Evolutionary conservation across 2,113 vertebrate genomes (phyloP).

Genomic region (Dinomys branickii): DNA sequence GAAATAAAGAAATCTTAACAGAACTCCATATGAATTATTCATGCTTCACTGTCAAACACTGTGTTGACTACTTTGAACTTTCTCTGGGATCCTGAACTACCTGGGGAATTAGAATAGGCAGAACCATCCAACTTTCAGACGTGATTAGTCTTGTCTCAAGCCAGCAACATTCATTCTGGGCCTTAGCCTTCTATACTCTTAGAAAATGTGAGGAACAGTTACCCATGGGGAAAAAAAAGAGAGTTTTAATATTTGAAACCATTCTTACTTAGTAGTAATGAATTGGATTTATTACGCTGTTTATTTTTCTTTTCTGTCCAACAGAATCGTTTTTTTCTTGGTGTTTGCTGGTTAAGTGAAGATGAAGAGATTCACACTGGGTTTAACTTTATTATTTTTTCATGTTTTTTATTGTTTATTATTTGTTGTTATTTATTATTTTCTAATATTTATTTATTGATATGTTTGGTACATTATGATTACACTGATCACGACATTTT

Average conservation of each 20-base stretch:
- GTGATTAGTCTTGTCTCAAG: fast-evolving
- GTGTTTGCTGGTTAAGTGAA: background rate
- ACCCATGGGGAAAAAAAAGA: background rate
- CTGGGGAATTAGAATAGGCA: background rate
- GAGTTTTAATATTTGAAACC: background rate
- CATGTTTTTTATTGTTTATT: background rate
- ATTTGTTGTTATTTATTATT: background rate
- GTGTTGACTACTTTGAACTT: background rate
- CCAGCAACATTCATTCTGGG: fast-evolving
- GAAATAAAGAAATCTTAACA: background rate
- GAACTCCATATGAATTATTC: background rate
- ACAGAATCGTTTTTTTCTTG: background rate
- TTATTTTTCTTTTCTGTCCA: background rate
- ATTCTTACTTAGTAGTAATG: background rate
- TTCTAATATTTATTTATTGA: background rate
- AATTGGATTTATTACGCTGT: background rate
- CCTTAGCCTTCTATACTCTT: background rate
- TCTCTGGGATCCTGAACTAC: background rate
- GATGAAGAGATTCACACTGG: background rate
- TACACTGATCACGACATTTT: background rate
- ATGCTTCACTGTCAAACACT: background rate
- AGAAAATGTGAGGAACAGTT: background rate
- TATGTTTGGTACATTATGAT: background rate
- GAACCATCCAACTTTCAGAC: background rate
- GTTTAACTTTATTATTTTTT: background rate